Base-by-base conservation (phyloP, 2,888 invertebrate species). In the Andrena haemorrhoa region DNA sequence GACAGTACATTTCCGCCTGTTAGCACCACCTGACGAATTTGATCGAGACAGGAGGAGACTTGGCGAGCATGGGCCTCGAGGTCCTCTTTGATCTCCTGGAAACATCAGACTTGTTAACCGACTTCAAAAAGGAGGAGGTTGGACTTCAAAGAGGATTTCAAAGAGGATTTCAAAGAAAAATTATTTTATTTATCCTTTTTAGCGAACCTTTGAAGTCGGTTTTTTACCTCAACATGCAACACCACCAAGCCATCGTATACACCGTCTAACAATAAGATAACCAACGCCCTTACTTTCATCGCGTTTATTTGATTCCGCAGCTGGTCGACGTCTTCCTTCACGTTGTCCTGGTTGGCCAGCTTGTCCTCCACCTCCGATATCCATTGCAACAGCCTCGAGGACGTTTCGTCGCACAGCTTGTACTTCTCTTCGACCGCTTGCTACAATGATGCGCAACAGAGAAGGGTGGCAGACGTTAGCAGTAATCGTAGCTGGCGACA, bases 401-500 rank as follows among this genome's bases (percentile, higher is more conserved):
- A 95, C 58, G 97, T 97, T 94, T 98, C 98, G 94, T 98, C 98
- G 94, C 98, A 98, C 90, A 97, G 95, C 93, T 97, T 97, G 95
- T 98, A 98, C 94, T 98, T 98, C 94, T 98, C 98, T 95, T 98
- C 97, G 90, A 98, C 97, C 92, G 98, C 98, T 97, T 98, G 98
- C 98, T 98, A 95, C 88, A 96, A 95, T 92, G 93, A 90, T 75
- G 75, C 72, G 75, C 64, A 77, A 73, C 68, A 75, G 72, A 79
- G 47, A 74, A 35, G 53, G 49, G 41, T 61, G 29, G 26, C 33
- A 23, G 16, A 5, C 41, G 49, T 81, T 74, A 65, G 20, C 49
- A 71, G 8, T 10, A 8, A 26, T 56, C 41, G 10, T 7, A 26
- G n/a, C 35, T 16, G 10, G 12, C 49, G 10, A 20, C 8, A 26